These are phyloP conservation scores for Spinibarbus caldwelli DNA, from an alignment of 2,797 vertebrate genomes.

Conservation along the genomic window DNA sequence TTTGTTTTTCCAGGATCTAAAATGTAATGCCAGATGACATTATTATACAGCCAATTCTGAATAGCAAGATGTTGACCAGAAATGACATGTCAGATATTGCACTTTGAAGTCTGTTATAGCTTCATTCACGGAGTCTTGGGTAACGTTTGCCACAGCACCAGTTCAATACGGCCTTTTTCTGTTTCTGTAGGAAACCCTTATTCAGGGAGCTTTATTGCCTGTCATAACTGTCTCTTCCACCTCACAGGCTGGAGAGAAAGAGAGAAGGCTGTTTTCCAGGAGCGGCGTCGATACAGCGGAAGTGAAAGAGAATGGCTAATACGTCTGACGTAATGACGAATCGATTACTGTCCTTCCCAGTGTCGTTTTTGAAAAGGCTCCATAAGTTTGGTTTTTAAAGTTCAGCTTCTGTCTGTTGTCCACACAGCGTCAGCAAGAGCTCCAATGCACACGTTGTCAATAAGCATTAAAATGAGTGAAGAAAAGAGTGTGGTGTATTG, in stretches of 20 bases:
- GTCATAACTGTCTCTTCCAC: conserved; percentile 27
- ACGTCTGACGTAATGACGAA: conserved; percentile 71
- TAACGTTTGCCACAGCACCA: background rate
- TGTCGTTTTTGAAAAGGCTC: conserved; percentile 56
- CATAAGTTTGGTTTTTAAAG: conserved; percentile 25
- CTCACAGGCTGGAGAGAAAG: background rate
- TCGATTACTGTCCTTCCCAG: conserved; percentile 64
- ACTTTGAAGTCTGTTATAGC: background rate
- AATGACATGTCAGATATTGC: background rate
- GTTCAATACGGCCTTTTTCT: background rate
- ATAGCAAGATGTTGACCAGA: background rate
- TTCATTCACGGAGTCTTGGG: conserved; percentile 3
- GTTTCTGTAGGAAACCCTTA: background rate
- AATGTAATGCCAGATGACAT: background rate
- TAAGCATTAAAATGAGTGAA: conserved; percentile 31
- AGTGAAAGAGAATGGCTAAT: conserved; percentile 63
- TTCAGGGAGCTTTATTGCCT: conserved; percentile 37
- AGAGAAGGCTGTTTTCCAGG: conserved; percentile 12
- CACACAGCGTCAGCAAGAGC: conserved; percentile 1
- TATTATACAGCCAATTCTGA: background rate
- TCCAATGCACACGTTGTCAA: conserved; percentile 8
- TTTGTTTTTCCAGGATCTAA: background rate
- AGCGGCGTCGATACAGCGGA: conserved; percentile 42
- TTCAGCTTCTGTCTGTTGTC: conserved; percentile 9
- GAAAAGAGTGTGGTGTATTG: conserved; percentile 3